phyloP scores from a whole-genome alignment of 1,140 invertebrate genomes.

The Babylonia areolata region DNA sequence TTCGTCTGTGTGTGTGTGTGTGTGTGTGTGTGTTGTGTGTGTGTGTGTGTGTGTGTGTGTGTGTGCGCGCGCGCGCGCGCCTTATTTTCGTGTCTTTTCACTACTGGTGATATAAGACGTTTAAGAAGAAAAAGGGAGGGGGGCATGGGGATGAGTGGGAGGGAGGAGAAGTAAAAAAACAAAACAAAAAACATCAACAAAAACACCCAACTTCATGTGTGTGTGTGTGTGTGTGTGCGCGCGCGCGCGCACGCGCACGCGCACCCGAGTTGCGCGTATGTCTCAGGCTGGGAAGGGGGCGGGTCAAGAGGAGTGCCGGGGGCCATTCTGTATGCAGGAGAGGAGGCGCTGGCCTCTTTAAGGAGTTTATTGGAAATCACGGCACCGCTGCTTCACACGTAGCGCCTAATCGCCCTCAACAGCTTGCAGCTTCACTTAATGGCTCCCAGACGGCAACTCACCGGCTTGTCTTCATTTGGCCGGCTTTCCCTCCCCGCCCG shows the following conservation, averaged over 20 bases:
- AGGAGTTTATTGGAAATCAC: constrained; percentile 25
- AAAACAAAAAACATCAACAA: too few relatives aligned
- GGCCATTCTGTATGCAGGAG: not conserved
- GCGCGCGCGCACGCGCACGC: not conserved
- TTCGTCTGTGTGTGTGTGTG: too few relatives aligned
- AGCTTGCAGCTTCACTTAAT: constrained; percentile 35
- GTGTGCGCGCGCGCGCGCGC: not conserved
- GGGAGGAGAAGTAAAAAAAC: too few relatives aligned
- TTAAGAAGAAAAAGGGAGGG: too few relatives aligned
- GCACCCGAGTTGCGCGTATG: not conserved
- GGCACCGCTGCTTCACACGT: constrained; percentile 22
- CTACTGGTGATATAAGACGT: too few relatives aligned
- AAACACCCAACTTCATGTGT: too few relatives aligned
- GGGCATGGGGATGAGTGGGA: too few relatives aligned
- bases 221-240: not conserved
- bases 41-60: constrained; percentile 5
- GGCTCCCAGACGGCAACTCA: constrained; percentile 9
- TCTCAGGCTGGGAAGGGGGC: not conserved
- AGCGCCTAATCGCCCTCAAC: constrained; percentile 31
- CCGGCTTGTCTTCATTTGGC: not conserved
- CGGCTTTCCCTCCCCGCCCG: not conserved
- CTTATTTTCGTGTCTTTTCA: too few relatives aligned
- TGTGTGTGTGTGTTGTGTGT: not conserved
- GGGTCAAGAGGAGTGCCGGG: not conserved
- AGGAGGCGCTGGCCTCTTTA: constrained; percentile 21